phyloP scores from a whole-genome alignment of 2,797 vertebrate species.

The Limosa lapponica region DNA sequence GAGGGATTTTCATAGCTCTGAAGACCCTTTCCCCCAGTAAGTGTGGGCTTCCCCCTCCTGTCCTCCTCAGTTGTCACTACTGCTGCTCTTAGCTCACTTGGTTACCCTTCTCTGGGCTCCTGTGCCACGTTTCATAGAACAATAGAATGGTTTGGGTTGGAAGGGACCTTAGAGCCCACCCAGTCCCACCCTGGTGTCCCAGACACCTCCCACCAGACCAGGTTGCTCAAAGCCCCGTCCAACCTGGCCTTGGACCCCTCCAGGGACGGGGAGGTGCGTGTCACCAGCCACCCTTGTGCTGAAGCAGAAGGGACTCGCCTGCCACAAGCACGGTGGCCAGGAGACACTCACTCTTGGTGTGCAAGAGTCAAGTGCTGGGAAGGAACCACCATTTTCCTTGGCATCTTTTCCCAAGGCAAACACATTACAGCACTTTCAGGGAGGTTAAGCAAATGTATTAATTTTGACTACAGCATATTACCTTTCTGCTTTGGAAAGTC shows the following conservation, averaged over 20 bases:
- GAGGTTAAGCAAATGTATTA: background rate
- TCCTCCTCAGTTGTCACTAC: background rate
- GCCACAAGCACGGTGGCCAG: background rate
- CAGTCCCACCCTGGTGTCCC: too few species aligned
- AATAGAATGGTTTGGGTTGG: background rate
- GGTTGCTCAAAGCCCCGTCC: background rate
- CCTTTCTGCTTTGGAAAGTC: background rate
- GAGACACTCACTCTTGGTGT: accelerated
- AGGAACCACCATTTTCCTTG: background rate
- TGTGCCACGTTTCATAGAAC: background rate
- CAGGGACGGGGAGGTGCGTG: background rate
- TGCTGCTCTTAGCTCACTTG: background rate
- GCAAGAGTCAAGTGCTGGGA: background rate
- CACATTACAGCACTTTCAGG: background rate
- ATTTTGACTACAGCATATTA: background rate
- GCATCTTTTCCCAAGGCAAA: background rate
- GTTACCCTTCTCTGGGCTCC: background rate
- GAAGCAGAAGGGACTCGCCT: background rate
- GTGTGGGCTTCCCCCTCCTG: background rate
- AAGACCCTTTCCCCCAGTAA: background rate
- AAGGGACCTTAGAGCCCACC: background rate
- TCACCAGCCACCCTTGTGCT: accelerated
- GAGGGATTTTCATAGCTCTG: background rate
- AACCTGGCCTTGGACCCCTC: background rate
- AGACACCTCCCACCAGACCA: background rate